Conservation (phyloP, 2,797 vertebrate species). For the Catharus ustulatus region DNA sequence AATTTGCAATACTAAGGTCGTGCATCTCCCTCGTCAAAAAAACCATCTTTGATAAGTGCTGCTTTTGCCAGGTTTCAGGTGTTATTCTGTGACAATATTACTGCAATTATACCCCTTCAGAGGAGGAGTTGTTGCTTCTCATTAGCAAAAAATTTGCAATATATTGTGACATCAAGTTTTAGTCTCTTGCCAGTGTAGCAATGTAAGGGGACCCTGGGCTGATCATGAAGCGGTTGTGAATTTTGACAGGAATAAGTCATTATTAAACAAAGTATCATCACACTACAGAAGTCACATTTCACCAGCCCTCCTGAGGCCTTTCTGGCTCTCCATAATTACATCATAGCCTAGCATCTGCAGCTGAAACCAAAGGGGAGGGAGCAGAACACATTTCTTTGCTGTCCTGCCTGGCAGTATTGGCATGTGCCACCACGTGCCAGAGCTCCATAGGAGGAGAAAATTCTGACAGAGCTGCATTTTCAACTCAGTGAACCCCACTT, state of each 20-base stretch:
- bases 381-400: not conserved
- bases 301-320: not conserved
- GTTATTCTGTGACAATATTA: not conserved
- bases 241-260: not conserved
- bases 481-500: not conserved
- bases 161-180: not conserved
- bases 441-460: not conserved
- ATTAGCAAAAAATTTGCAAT: not conserved
- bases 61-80: not conserved
- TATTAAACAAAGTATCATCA: not conserved
- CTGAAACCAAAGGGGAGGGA: not conserved
- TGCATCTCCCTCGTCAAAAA: not conserved
- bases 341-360: not conserved
- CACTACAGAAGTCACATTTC: not conserved
- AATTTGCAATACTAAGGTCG: not conserved
- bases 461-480: not conserved
- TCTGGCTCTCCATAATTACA: not conserved
- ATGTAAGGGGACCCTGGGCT: not conserved
- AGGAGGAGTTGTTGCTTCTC: not conserved
- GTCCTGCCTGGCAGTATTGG: not conserved
- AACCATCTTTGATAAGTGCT: not conserved
- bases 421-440: not conserved
- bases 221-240: not conserved
- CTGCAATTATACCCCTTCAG: not conserved
- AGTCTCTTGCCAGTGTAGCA: not conserved